phyloP scores from a whole-genome alignment of 1,140 invertebrate species.

The Mya arenaria region DNA sequence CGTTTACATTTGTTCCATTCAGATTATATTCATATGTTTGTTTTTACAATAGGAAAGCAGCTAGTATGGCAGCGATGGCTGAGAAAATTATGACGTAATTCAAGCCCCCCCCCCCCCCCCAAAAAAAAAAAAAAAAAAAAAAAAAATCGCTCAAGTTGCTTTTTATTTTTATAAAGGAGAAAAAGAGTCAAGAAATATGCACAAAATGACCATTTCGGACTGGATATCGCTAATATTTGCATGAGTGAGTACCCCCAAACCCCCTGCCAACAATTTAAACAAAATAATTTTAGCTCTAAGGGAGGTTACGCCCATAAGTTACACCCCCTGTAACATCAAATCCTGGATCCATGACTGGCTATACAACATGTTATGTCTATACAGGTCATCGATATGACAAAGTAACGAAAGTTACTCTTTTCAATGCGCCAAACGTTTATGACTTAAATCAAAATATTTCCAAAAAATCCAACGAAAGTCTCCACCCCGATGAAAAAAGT shows the following conservation, averaged over 20 bases:
- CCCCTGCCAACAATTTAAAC: conserved; percentile 58
- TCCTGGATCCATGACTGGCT: too few relatives aligned
- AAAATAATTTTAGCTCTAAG: conserved; percentile 58
- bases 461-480: conserved; percentile 55
- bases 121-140: neutral
- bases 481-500: conserved; percentile 54
- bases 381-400: too few relatives aligned
- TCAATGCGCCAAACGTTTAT: too few relatives aligned
- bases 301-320: too few relatives aligned
- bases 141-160: conserved; percentile 48
- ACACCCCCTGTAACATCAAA: too few relatives aligned
- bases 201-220: conserved; percentile 60
- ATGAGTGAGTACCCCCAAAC: conserved; percentile 59
- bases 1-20: neutral
- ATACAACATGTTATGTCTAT: too few relatives aligned
- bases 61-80: neutral
- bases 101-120: too few relatives aligned
- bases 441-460: conserved; percentile 61
- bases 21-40: conserved; percentile 20
- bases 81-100: neutral
- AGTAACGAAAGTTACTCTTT: too few relatives aligned
- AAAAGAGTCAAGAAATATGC: too few relatives aligned
- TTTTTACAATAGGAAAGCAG: conserved; percentile 23
- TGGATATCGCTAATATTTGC: conserved; percentile 58
- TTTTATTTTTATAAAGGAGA: too few relatives aligned